These are phyloP conservation scores for Enteromius treurensis DNA, from an alignment of 2,797 vertebrate species.

Conservation along the genomic window DNA sequence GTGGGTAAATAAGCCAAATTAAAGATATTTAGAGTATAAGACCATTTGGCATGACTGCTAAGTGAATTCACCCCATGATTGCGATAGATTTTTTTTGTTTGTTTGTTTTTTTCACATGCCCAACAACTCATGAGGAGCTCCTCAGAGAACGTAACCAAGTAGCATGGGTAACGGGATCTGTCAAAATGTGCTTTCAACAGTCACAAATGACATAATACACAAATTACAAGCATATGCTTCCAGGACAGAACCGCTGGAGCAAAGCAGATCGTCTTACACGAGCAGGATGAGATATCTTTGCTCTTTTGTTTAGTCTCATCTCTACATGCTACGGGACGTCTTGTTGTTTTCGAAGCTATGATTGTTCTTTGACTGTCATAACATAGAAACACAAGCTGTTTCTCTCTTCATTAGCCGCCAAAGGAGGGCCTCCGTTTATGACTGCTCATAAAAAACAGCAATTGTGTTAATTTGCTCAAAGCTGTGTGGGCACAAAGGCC, in stretches of 20 bases:
- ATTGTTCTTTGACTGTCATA: conserved; percentile 59
- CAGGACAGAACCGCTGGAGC: conserved; percentile 29
- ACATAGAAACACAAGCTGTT: conserved; percentile 76
- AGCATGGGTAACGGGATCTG: conserved; percentile 30
- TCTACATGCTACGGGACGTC: conserved; percentile 53
- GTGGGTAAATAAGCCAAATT: background rate
- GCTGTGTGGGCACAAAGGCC: conserved; percentile 90
- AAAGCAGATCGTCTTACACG: conserved; percentile 35
- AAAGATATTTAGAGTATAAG: background rate
- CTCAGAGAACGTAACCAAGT: conserved; percentile 36
- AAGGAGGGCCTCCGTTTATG: conserved; percentile 83
- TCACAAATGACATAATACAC: conserved; percentile 49
- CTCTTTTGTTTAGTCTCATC: conserved; percentile 68
- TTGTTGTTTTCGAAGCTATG: conserved; percentile 62
- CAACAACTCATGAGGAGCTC: background rate
- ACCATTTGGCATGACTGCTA: background rate
- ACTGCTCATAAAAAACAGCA: conserved; percentile 93
- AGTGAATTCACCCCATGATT: conserved; percentile 15
- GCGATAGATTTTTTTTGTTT: conserved; percentile 15
- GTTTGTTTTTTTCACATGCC: background rate
- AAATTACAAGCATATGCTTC: conserved; percentile 45
- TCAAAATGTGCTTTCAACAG: conserved; percentile 46
- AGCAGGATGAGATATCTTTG: conserved; percentile 37
- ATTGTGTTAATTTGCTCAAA: conserved; percentile 98
- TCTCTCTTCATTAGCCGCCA: conserved; percentile 88